Base-by-base conservation (phyloP, 2,113 vertebrate genomes). In the Pachycephala philippinensis region DNA sequence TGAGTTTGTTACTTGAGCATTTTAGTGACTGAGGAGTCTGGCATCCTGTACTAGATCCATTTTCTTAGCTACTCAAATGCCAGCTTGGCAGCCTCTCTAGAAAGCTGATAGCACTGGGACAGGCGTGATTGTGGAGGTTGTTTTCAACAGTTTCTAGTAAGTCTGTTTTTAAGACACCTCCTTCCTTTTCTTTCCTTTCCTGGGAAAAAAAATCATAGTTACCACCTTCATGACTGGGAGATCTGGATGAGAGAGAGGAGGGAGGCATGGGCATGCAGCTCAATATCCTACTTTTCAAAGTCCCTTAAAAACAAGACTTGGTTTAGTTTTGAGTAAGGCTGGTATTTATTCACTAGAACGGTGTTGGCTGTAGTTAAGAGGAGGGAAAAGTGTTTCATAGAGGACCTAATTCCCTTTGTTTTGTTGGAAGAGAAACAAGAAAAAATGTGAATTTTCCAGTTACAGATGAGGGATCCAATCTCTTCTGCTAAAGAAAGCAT, bases 41-140 rank as follows among this genome's bases (percentile, higher is more conserved):
- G 87, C 84, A 82, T 84, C 28, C 3, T 90, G 79, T 91, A 54
- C 82, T 85, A 77, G 93, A 90, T 70, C 82, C 66, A 66, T 96
- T 94, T 95, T 96, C 87, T 92, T 85, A 91, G 94, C 57, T 80
- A 95, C 63, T 65, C 91, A 74, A 87, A 88, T 77, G 75, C 93
- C 91, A 91, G 13, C 75, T 83, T 95, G 93, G 93, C 93, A 90
- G 78, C 75, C 59, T 70, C 2, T 65, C 44, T 44, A 77, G 79
- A 56, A 96, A 76, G 71, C 87, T 90, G 93, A 96, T 85, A 93
- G 79, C 19, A 10, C 33, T n/a, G 78, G 40, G 78, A 65, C 87
- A 61, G 72, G 57, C 6, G 1, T 76, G 84, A 87, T 79, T 74
- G 54, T 54, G 50, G 50, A 64, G 75, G 53, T 42, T 83, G 71